Base-by-base conservation (phyloP, 2,113 vertebrate genomes). In the Parotia lawesii region DNA sequence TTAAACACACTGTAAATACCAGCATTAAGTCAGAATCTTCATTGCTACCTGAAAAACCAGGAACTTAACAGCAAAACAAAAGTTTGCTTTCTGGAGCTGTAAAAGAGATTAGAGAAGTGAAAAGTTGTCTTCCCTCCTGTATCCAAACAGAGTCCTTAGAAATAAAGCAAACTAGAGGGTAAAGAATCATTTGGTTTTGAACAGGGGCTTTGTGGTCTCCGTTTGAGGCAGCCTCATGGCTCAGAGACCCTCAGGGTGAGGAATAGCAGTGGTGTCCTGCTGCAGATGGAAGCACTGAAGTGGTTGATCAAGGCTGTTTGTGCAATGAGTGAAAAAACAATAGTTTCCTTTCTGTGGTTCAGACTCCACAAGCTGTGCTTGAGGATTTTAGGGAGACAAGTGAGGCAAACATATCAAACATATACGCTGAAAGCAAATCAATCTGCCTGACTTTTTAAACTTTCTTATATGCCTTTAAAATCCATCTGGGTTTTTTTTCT, bases 401-500 rank as follows among this genome's bases (percentile, higher is more conserved):
- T 15, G 10, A 51, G 16, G 14, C 9, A 76, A 93, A 51, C 4
- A 37, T 25, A 48, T 72, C 18, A 72, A 89, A 64, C 3, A n/a
- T 22, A 35, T 74, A 57, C 24, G n/a, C 6, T 74, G 38, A 92
- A 87, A 82, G 1, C 4, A 87, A 66, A 58, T 62, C 11, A 72
- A 15, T 48, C 38, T 54, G 54, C 15, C 9, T 56, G 23, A 33
- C 33, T 57, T 75, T 76, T 33, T 29, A 57, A 35, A 64, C 22
- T 22, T 56, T 51, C 8, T 40, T 37, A 3, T 48, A 11, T 50
- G 9, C 38, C 2, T 70, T 56, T 27, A 27, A 71, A 38, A 45
- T 22, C 1, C 5, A 8, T 17, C 24, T 24, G 1, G 3, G 17
- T 6, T 8, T 21, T 23, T 15, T 15, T 15, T 5, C 17, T 44